Percentiles rank a stretch among this genome's conserved stretches.
Conservation (phyloP, 2,888 invertebrate genomes). For the Sarcophaga variegata region DNA sequence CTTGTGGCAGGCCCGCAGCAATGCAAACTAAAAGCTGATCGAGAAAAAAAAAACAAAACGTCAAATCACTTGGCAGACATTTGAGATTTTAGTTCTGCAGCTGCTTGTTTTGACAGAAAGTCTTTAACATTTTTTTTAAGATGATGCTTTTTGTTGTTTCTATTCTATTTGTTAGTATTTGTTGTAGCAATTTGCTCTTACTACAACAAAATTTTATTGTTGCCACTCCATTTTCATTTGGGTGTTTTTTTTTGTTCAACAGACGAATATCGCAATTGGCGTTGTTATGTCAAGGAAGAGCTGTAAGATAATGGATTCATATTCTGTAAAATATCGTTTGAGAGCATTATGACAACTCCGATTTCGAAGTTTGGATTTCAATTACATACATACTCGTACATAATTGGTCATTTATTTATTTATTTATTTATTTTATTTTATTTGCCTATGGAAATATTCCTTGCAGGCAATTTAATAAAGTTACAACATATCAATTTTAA, state of each 20-base stretch:
- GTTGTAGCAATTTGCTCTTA: conserved; percentile 43
- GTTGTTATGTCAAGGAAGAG: background rate
- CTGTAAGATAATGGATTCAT: no score
- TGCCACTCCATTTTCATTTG: conserved; percentile 32
- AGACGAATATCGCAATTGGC: background rate
- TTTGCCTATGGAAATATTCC: no score
- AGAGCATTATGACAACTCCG: no score
- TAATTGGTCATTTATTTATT: no score
- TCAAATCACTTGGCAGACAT: background rate
- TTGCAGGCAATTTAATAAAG: no score
- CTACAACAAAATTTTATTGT: conserved; percentile 39
- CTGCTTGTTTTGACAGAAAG: conserved; percentile 18
- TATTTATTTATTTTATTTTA: no score
- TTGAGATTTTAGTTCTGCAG: conserved; percentile 7
- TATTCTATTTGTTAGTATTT: conserved; percentile 17
- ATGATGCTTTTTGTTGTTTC: background rate
- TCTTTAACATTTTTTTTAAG: conserved; percentile 14
- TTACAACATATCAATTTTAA: no score
- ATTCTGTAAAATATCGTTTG: no score
- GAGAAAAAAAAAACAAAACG: background rate
- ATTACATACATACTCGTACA: no score
- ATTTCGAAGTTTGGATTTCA: no score
- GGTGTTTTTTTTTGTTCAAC: background rate
- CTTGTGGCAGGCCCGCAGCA: conserved; percentile 57
- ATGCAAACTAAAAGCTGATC: no score